Evolutionary conservation across 1,140 invertebrate genomes (phyloP).

Genomic region (Lepidurus apus): DNA sequence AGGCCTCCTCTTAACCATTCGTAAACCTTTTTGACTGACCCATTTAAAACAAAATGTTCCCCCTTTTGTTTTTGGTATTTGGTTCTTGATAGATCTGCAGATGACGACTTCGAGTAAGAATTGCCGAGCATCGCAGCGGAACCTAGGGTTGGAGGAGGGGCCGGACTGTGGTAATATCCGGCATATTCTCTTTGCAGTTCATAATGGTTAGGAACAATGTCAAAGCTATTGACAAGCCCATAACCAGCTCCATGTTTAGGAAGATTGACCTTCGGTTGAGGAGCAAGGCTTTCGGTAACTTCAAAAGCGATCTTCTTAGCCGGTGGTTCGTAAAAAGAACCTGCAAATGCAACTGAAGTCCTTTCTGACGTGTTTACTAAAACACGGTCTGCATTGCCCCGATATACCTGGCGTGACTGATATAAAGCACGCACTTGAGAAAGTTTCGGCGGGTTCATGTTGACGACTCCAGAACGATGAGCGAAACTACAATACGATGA

Average conservation of each 20-base stretch:
- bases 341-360: background rate
- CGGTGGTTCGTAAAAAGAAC: background rate
- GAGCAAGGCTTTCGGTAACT: background rate
- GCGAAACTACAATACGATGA: no score
- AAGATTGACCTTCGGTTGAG: background rate
- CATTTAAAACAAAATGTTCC: background rate
- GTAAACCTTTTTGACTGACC: background rate
- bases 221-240: background rate
- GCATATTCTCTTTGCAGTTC: background rate
- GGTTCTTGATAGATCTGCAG: background rate
- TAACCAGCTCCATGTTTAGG: background rate
- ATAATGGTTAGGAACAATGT: background rate
- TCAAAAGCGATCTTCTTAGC: background rate
- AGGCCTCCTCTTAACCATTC: background rate
- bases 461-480: no score
- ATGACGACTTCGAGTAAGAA: background rate
- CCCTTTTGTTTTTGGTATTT: background rate
- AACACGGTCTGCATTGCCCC: background rate
- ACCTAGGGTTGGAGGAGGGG: background rate
- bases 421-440: no score
- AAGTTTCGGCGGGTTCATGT: no score
- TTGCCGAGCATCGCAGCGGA: background rate
- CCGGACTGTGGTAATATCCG: background rate
- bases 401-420: background rate
- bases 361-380: background rate